Base-by-base conservation (phyloP, 1,140 invertebrate genomes). In the Heliconius nattereri region DNA sequence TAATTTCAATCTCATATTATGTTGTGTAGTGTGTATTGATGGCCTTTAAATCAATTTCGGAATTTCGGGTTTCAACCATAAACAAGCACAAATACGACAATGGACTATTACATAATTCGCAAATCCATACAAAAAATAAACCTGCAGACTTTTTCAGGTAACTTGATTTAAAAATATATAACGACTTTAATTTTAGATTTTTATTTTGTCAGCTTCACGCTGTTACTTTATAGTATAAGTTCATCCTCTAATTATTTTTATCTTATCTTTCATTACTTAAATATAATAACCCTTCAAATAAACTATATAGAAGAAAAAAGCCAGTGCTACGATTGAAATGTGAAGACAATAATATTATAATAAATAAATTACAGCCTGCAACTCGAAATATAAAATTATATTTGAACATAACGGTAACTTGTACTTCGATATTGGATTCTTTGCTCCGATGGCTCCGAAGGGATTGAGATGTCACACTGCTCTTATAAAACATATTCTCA, bases 341-440 rank as follows among this genome's bases (percentile, higher is more conserved):
- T 45, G 16, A 13, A 45, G 19, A 52, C 7, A 20, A 52, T 20
- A 20, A 20, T 29, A 66, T 66, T 66, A 66, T 66, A 66, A 66
- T 26, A 66, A 66, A 26, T n/a, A 66, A 0, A 26, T 66, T n/a
- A 13, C 23, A 26, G 23, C 8, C 9, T 16, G 23, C 9, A 29
- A 11, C 57, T 66, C n/a, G 20, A 66, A 26, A 3, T n/a, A 66
- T 66, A 66, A 66, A 5, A 66, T 66, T 66, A 66, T 29, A 66
- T 66, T 66, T 26, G 8, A 26, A 23, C 23, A 26, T 66, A 66
- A 66, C 60, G 35, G 52, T 75, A 40, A 26, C 40, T 54, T 52
- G 49, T 54, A n/a, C 29, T 75, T 57, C 73, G 29, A 75, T 75
- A 54, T 75, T 75, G 29, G 73, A 75, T 75, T 75, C 73, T 26